phyloP scores from a whole-genome alignment of 2,113 vertebrate species.

The Sorex araneus region DNA sequence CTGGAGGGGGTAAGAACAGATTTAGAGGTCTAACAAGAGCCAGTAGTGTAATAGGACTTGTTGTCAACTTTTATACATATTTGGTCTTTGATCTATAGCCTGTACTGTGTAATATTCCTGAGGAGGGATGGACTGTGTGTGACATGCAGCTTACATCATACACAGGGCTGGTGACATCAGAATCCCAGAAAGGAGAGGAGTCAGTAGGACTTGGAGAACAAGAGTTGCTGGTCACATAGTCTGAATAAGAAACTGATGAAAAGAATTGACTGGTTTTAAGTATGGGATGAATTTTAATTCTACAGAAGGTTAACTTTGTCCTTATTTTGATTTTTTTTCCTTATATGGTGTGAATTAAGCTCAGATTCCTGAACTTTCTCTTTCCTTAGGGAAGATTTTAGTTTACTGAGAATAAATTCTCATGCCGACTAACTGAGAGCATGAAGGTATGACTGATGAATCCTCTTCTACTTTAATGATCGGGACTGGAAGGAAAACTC shows the following conservation, averaged over 20 bases:
- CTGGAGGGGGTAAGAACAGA: neutral
- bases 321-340: neutral
- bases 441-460: neutral
- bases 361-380: neutral
- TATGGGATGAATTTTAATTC: neutral
- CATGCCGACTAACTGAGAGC: neutral
- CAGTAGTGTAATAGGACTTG: neutral
- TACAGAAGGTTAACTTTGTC: neutral
- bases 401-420: neutral
- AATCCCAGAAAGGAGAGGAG: neutral
- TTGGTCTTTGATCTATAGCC: neutral
- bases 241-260: neutral
- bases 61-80: neutral
- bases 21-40: neutral
- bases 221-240: neutral
- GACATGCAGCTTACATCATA: conserved; percentile 8
- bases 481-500: neutral
- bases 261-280: neutral
- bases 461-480: neutral
- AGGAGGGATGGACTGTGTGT: neutral
- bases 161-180: conserved; percentile 11
- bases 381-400: neutral
- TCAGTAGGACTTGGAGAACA: neutral
- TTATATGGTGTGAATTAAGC: neutral
- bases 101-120: neutral